Base-by-base conservation (phyloP, 2,113 vertebrate species). In the Pomatostomus ruficeps region DNA sequence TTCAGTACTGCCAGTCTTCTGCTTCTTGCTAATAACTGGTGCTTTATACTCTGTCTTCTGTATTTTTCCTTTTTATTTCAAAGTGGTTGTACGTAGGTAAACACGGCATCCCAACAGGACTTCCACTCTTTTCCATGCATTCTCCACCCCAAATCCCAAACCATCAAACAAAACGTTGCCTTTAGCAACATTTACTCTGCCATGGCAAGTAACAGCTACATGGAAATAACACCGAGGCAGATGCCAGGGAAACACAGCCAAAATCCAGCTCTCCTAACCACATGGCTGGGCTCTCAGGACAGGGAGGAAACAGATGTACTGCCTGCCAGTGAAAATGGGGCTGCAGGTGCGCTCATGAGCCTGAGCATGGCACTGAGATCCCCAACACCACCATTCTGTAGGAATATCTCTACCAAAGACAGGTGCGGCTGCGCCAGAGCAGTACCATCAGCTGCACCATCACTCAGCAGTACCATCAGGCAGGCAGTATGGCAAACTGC, bases 291-390 rank as follows among this genome's bases (percentile, higher is more conserved):
- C 36, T 85, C 40, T 79, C 40, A 46, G 71, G 72, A 29, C 38
- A 25, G 57, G 29, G 23, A 55, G 54, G 13, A 49, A 38, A 38
- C 33, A 88, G 71, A 75, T 9, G 19, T 20, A 17, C 18, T 12
- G 35, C 65, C 57, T 46, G n/a, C 15, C 48, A 10, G 22, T 29
- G 68, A 71, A 36, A 91, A 75, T 0, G 1, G n/a, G 24, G 54
- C 58, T 82, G 49, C 45, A 48, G 76, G 42, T 29, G 61, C 4
- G 2, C 42, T 45, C 3, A 1, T 8, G 45, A 91, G 48, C 61
- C 51, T 0, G 0, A 55, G 33, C 0, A 0, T 26, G 33, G 77
- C 68, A 4, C 77, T 46, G 62, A 40, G 58, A 74, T 14, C 45
- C 38, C 9, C 24, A 49, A 12, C 25, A 35, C 28, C 61, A 42